Evolutionary conservation across 2,113 vertebrate species (phyloP).

Genomic region (Lepidothrix coronata): DNA sequence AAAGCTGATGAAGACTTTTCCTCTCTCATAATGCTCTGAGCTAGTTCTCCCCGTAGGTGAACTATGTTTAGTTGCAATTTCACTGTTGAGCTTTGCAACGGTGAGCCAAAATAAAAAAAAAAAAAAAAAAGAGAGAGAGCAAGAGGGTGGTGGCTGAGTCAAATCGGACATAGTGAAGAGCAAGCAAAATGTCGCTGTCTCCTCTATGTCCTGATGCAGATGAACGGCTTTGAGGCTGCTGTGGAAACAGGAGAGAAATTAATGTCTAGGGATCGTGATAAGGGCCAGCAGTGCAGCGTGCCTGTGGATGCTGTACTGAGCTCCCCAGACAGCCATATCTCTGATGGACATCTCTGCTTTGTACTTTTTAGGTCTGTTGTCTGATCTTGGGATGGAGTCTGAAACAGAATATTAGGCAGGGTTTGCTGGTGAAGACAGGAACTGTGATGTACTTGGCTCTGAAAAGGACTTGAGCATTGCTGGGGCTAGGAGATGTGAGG

Average conservation of each 20-base stretch:
- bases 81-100: neutral
- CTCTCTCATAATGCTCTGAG: neutral
- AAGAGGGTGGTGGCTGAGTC: neutral
- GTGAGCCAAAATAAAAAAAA: neutral
- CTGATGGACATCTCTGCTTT: neutral
- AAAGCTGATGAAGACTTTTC: constrained; percentile 7
- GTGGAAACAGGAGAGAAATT: neutral
- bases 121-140: neutral
- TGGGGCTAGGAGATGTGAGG: neutral
- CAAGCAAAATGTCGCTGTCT: neutral
- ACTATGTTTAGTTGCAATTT: neutral
- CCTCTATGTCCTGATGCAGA: neutral
- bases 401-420: neutral
- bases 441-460: neutral
- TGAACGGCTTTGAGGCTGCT: neutral
- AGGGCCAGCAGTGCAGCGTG: neutral
- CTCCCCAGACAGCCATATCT: neutral
- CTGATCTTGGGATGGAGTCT: neutral
- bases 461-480: neutral
- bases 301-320: neutral
- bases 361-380: neutral
- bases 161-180: neutral
- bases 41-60: neutral
- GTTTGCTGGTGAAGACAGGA: fast-evolving
- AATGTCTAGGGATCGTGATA: neutral